Conservation (phyloP, 2,888 invertebrate species). For the Blastobasis lacticolella region DNA sequence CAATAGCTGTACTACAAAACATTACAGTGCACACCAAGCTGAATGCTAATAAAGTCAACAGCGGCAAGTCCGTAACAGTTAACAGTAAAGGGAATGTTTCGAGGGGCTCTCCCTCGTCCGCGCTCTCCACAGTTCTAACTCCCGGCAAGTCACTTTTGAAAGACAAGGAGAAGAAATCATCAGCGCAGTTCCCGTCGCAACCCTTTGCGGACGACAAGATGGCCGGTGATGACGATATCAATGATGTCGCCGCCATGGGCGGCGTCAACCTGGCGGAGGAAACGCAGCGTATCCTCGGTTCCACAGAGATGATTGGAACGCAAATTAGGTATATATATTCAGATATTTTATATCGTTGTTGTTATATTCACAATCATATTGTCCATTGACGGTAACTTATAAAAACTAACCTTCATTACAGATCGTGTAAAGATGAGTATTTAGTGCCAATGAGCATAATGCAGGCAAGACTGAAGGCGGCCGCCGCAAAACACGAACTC, state of each 20-base stretch:
- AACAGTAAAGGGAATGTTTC: constrained; percentile 48
- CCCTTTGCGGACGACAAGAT: constrained; percentile 66
- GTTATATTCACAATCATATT: too few relatives aligned
- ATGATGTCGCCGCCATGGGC: constrained; percentile 99
- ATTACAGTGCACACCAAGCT: constrained; percentile 59
- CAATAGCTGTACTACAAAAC: constrained; percentile 60
- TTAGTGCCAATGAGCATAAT: constrained; percentile 86
- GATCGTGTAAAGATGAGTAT: constrained; percentile 94
- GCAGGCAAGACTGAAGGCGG: constrained; percentile 83
- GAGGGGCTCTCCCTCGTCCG: constrained; percentile 38
- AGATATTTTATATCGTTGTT: too few relatives aligned
- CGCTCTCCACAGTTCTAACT: constrained; percentile 50
- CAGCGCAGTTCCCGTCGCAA: constrained; percentile 38
- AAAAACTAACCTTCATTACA: constrained; percentile 28
- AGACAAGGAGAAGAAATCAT: constrained; percentile 84
- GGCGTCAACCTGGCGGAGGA: constrained; percentile 98
- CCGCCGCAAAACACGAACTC: constrained; percentile 83
- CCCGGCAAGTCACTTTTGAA: constrained; percentile 78
- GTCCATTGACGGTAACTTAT: too few relatives aligned
- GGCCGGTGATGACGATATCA: constrained; percentile 95
- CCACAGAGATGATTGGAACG: constrained; percentile 91
- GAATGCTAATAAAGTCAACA: constrained; percentile 46
- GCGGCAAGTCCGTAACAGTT: constrained; percentile 66
- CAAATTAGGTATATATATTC: constrained; percentile 74
- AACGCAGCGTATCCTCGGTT: constrained; percentile 93